Percentiles rank a stretch among this genome's conserved stretches.
Conservation (phyloP, 2,888 invertebrate species). For the Clostera curtula region DNA sequence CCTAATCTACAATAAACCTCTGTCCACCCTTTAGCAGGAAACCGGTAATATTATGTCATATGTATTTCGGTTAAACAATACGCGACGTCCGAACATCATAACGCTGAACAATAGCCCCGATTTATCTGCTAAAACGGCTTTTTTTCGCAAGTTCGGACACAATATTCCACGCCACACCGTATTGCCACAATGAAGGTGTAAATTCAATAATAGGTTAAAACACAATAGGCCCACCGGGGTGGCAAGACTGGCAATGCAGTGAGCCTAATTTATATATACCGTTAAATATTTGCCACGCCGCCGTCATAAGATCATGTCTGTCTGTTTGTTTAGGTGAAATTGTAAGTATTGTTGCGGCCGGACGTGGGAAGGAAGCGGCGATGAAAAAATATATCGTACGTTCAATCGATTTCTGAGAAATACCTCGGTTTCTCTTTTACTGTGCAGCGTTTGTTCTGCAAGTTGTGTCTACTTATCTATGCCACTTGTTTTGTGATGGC, state of each 20-base stretch:
- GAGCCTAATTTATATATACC: conserved; percentile 41
- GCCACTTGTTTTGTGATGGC: no score
- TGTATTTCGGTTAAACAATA: no score
- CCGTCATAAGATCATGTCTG: conserved; percentile 38
- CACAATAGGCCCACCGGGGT: conserved; percentile 36
- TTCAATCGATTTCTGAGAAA: conserved; percentile 44
- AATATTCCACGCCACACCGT: conserved; percentile 21
- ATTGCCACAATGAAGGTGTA: conserved; percentile 46
- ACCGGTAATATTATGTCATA: no score
- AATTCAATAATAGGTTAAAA: conserved; percentile 50
- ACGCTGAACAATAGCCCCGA: conserved; percentile 22
- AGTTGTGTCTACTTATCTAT: no score
- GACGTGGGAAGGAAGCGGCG: conserved; percentile 50
- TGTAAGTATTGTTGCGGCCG: conserved; percentile 42
- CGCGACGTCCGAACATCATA: conserved; percentile 24
- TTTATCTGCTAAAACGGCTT: conserved; percentile 26
- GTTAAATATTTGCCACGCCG: conserved; percentile 50
- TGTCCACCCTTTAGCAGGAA: no score
- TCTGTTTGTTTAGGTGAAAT: conserved; percentile 57
- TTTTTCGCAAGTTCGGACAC: conserved; percentile 30
- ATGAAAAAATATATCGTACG: conserved; percentile 29
- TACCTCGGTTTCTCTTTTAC: conserved; percentile 47
- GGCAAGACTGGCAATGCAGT: conserved; percentile 13
- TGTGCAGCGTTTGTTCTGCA: conserved; percentile 6
- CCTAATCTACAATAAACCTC: no score